Evolutionary conservation across 1,140 invertebrate species (phyloP), one percentile per base, ranked within the genome.

Genomic region (Leguminivora glycinivorella): DNA sequence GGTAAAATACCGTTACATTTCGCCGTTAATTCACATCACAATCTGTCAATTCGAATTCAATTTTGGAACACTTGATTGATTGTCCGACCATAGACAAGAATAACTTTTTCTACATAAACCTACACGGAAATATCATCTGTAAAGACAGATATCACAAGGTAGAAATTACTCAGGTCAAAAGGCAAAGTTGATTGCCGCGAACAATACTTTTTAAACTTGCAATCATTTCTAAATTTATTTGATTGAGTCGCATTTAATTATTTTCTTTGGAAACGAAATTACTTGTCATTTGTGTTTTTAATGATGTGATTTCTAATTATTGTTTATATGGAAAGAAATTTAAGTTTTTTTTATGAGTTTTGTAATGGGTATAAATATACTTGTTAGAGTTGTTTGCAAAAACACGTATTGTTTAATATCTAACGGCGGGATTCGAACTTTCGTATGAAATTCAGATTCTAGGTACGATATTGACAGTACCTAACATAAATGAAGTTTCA

Each of bases 1-100:
- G 14, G 17, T 19, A 63, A 63, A 63, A 29, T 17, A 29, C 58
- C 58, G 58, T 63, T 63, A 14, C 29, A 43, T n/a, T 43, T 17
- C 3, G 40, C 40, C 40, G 40, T 43, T 43, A n/a, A 17, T 31
- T 63, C 29, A 31, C 24, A 52, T 22, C 58, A 63, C 58, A 19
- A 29, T 26, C 56, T 29, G 29, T 63, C 58, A 63, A 63, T 63
- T 63, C 25, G 6, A 63, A 63, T 63, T 63, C 7, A 25, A 63
- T 26, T 63, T 63, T 63, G 12, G 58, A 63, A 63, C 58, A 31
- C 25, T 29, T 34, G 58, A 63, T 63, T 63, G 58, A 63, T 63
- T 63, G 58, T 63, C 58, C 25, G 58, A 63, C 29, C 58, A 63
- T 29, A 63, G n/a, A 26, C n/a, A 60, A 60, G n/a, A 43, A 43